These are phyloP conservation scores for Nymphalis io DNA, from an alignment of 1,140 invertebrate species.

Conservation along the genomic window DNA sequence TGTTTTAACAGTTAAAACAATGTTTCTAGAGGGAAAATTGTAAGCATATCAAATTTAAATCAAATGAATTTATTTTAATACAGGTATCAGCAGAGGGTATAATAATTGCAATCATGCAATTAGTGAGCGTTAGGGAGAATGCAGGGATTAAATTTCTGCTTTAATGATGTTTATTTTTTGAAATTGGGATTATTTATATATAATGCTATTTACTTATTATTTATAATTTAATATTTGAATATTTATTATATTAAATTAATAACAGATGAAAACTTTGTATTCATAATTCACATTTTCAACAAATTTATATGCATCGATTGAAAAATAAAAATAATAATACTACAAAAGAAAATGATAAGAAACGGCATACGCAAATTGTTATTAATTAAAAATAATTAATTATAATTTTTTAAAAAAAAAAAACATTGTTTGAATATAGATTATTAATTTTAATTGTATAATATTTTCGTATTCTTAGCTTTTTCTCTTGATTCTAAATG, in stretches of 20 bases:
- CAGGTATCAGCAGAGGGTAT: constrained; percentile 28
- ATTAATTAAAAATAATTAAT: neutral
- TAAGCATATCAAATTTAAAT: neutral
- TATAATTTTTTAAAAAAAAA: neutral
- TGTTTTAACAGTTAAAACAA: neutral
- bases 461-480: neutral
- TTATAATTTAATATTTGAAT: neutral
- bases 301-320: too few species aligned
- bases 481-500: neutral
- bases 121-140: constrained; percentile 5
- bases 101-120: constrained; percentile 12
- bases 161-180: neutral
- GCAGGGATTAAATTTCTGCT: neutral
- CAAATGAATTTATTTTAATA: neutral
- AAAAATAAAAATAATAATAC: too few species aligned
- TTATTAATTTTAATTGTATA: neutral
- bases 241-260: neutral
- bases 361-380: too few species aligned
- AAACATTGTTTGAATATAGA: too few species aligned
- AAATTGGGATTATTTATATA: neutral
- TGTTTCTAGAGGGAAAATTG: neutral
- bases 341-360: too few species aligned
- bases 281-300: too few species aligned
- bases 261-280: neutral
- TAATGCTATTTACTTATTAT: neutral